These are phyloP conservation scores for Natrix natrix DNA, from an alignment of 2,797 vertebrate genomes.

Conservation along the genomic window DNA sequence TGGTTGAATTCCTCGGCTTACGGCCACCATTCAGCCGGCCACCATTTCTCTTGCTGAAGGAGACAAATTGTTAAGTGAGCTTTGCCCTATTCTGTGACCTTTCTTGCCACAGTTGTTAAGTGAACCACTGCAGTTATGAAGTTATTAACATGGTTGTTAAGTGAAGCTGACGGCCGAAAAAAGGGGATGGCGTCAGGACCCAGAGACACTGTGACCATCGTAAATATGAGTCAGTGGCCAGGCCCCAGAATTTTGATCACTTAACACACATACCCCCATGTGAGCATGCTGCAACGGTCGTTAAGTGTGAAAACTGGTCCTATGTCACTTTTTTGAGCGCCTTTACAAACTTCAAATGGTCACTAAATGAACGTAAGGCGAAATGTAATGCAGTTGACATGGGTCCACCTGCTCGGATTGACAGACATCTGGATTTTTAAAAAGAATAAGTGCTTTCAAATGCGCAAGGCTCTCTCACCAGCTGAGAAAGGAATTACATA, in stretches of 20 bases:
- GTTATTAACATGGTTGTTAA: neutral
- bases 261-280: too few species aligned
- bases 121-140: neutral
- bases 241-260: rapidly evolving
- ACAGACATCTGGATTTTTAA: neutral
- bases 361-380: neutral
- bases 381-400: too few species aligned
- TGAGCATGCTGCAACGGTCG: too few species aligned
- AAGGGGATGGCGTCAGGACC: too few species aligned
- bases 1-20: too few species aligned
- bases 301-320: neutral
- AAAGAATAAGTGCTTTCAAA: neutral
- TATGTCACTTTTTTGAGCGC: neutral
- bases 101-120: neutral
- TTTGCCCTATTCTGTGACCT: too few species aligned
- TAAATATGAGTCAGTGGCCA: neutral
- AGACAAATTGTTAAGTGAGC: too few species aligned
- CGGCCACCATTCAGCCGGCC: too few species aligned
- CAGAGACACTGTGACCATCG: rapidly evolving
- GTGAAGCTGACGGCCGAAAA: rapidly evolving
- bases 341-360: neutral
- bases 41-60: too few species aligned
- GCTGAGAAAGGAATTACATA: neutral
- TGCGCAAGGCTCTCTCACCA: neutral
- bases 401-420: too few species aligned